Evolutionary conservation across 2,113 vertebrate genomes (phyloP).

Genomic region (Monarcha castaneiventris): DNA sequence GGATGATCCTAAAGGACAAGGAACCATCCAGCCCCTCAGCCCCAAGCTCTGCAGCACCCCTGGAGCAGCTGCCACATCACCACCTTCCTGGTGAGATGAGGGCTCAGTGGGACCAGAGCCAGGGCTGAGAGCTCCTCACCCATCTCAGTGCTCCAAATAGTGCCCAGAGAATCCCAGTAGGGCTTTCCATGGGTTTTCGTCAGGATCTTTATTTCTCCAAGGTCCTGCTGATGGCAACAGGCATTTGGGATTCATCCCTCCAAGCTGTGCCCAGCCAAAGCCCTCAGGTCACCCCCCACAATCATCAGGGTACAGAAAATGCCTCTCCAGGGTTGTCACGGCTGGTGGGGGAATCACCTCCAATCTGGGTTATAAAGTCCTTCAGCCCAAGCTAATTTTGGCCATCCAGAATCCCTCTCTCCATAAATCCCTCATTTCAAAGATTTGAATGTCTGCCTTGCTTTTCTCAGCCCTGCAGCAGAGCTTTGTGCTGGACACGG

Average conservation of each 20-base stretch:
- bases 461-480: neutral
- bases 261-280: neutral
- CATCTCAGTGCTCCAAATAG: neutral
- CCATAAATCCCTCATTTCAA: neutral
- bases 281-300: neutral
- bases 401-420: neutral
- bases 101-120: neutral
- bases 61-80: neutral
- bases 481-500: neutral
- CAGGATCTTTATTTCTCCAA: neutral
- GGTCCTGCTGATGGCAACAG: neutral
- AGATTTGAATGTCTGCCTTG: neutral
- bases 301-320: neutral
- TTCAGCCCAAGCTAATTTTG: neutral
- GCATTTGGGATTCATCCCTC: neutral
- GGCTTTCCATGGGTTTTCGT: neutral
- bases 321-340: neutral
- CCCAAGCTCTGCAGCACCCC: neutral
- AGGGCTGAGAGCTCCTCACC: neutral
- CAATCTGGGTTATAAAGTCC: neutral
- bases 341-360: neutral
- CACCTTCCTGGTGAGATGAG: neutral
- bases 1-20: neutral
- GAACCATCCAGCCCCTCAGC: neutral
- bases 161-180: neutral